These are phyloP conservation scores for Tricholauxania praeusta DNA, from an alignment of 2,888 invertebrate genomes.

Conservation along the genomic window DNA sequence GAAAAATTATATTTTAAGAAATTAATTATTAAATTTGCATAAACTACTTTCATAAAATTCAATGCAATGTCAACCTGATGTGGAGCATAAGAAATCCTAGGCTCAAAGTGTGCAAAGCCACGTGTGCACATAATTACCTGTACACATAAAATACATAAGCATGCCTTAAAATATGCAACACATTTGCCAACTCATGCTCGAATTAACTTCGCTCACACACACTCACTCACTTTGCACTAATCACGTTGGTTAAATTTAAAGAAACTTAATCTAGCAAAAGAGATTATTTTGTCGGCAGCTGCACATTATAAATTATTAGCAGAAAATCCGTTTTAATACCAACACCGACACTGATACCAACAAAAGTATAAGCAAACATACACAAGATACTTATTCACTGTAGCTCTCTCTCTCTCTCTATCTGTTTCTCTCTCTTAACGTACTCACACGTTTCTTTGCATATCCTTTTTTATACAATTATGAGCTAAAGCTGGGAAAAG, in stretches of 20 bases:
- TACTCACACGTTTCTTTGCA: not conserved
- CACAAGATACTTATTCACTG: no score
- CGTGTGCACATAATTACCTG: not conserved
- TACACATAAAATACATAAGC: not conserved
- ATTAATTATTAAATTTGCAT: no score
- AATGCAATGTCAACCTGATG: no score
- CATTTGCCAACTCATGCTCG: not conserved
- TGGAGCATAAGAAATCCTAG: no score
- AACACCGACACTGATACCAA: not conserved
- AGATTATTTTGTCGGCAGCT: slow-evolving; percentile 30
- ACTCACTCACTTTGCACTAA: not conserved
- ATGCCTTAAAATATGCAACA: not conserved
- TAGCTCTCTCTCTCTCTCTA: slow-evolving; percentile 5
- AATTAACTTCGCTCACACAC: not conserved
- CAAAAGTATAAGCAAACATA: slow-evolving; percentile 6
- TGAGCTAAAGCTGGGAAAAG: slow-evolving; percentile 31
- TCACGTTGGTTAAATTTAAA: not conserved
- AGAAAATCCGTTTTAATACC: slow-evolving; percentile 31
- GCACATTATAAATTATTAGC: slow-evolving; percentile 43
- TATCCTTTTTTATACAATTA: slow-evolving; percentile 13
- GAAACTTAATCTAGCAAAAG: slow-evolving; percentile 22
- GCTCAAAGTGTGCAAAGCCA: no score
- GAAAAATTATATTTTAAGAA: no score
- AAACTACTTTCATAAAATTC: no score
- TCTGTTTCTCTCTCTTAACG: not conserved